Conservation (phyloP, 1,140 invertebrate genomes). For the Caerostris extrusa region DNA sequence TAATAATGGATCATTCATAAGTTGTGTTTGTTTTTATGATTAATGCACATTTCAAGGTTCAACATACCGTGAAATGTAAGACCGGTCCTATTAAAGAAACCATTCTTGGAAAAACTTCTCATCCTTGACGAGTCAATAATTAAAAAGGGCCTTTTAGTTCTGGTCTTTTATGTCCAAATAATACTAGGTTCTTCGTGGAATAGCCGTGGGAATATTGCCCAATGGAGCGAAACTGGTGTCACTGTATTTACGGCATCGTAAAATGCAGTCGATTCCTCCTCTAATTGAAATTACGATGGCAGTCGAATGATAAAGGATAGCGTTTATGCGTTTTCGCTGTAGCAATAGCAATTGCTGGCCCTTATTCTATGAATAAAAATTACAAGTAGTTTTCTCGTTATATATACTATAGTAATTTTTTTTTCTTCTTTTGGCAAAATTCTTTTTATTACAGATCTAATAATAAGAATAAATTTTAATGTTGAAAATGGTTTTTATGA, state of each 20-base stretch:
- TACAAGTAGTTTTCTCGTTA: neutral
- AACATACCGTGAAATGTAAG: no score
- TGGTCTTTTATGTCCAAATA: neutral
- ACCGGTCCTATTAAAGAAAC: neutral
- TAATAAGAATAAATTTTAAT: no score
- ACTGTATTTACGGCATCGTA: constrained; percentile 14
- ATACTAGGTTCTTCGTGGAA: neutral
- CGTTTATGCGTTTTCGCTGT: constrained; percentile 2
- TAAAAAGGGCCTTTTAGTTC: neutral
- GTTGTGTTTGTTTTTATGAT: no score
- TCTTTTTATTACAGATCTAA: no score
- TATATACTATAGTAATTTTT: no score
- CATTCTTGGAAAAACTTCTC: neutral
- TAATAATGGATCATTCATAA: no score
- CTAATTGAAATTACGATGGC: constrained; percentile 38
- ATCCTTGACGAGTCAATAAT: neutral
- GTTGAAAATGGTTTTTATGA: no score
- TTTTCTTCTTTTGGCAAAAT: no score
- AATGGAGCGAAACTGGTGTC: neutral
- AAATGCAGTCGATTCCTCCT: neutral
- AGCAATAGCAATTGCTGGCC: neutral
- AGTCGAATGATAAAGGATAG: constrained; percentile 4
- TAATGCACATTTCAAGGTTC: no score
- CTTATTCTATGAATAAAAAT: neutral
- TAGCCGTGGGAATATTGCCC: constrained; percentile 11